Percentiles rank a stretch among this genome's conserved stretches.
Conservation (phyloP, 2,797 vertebrate species). For the Smutsia gigantea region DNA sequence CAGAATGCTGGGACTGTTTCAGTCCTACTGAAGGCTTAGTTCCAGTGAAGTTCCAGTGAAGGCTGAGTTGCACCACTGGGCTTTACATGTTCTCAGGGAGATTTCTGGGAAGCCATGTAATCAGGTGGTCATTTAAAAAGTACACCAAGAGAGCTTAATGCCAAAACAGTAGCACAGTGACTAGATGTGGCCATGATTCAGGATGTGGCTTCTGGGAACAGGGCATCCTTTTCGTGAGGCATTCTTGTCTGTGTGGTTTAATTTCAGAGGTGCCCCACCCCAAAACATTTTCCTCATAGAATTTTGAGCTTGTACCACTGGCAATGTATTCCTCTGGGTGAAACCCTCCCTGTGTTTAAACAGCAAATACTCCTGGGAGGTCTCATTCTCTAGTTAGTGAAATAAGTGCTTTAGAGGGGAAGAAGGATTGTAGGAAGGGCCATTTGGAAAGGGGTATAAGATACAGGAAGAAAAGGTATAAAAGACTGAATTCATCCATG, state of each 20-base stretch:
- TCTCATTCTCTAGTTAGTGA: background rate
- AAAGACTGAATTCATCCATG: background rate
- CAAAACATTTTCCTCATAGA: background rate
- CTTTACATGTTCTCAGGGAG: background rate
- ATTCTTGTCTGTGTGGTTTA: background rate
- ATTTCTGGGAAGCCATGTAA: background rate
- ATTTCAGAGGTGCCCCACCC: background rate
- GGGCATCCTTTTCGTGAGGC: fast-evolving
- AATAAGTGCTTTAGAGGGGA: background rate
- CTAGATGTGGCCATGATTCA: background rate
- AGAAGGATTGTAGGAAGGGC: background rate
- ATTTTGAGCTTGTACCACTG: background rate
- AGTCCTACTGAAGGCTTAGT: constrained; percentile 66
- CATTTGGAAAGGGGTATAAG: background rate
- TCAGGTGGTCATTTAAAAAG: background rate
- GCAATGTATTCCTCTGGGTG: background rate
- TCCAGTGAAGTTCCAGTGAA: background rate
- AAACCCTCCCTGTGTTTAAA: background rate
- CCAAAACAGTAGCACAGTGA: background rate
- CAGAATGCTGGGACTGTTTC: constrained; percentile 73
- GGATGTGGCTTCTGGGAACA: background rate
- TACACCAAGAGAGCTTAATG: background rate
- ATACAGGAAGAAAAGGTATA: background rate
- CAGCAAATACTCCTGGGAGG: background rate
- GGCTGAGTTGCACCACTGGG: background rate